Percentiles rank a stretch among this genome's conserved stretches.
phyloP scores from a whole-genome alignment of 2,113 vertebrate species.

The Pterocles orientalis region DNA sequence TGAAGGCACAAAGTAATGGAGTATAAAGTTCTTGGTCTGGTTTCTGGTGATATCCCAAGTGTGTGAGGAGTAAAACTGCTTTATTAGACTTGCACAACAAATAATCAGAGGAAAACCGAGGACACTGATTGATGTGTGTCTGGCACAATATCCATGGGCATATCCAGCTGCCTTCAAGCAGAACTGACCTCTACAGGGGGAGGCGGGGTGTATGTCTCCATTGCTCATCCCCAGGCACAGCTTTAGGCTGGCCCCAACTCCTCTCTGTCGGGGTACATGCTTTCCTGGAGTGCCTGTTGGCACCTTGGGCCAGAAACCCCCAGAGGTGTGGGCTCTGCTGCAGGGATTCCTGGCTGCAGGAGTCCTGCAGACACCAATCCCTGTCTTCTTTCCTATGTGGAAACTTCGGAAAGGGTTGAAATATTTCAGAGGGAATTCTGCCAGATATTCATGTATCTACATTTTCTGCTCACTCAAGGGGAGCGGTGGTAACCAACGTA shows the following conservation, averaged over 20 bases:
- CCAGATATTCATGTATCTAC: constrained; percentile 60
- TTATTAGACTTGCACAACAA: neutral
- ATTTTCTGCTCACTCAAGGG: constrained; percentile 67
- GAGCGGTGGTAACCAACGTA: constrained; percentile 54
- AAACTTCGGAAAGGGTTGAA: constrained; percentile 35
- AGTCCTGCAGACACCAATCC: neutral
- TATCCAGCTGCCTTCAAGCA: neutral
- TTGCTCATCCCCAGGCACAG: neutral
- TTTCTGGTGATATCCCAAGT: neutral
- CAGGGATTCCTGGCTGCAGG: neutral
- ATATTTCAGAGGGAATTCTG: constrained; percentile 45
- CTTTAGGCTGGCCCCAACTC: neutral
- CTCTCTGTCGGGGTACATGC: accelerated
- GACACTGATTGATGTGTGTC: neutral
- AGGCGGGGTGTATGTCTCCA: neutral
- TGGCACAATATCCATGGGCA: neutral
- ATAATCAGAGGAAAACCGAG: neutral
- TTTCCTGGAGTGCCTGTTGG: neutral
- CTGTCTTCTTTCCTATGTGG: neutral
- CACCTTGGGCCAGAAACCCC: neutral
- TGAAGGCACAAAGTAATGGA: neutral
- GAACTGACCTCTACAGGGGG: neutral
- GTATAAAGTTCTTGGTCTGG: neutral
- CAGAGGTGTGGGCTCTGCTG: neutral
- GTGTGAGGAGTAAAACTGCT: neutral